Percentiles rank a stretch among this genome's conserved stretches.
phyloP scores from a whole-genome alignment of 2,113 vertebrate species.

The Otolemur garnettii region DNA sequence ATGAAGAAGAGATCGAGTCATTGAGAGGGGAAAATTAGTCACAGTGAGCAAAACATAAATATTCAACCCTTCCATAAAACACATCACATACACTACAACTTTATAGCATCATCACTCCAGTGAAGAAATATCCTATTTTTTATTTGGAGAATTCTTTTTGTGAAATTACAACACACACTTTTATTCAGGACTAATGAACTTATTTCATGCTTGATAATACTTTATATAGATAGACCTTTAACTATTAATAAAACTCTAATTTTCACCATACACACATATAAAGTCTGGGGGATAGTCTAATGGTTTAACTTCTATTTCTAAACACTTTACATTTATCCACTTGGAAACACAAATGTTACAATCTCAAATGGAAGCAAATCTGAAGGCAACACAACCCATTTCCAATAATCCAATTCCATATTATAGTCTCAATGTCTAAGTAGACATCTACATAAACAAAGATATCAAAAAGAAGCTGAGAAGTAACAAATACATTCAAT shows the following conservation, averaged over 20 bases:
- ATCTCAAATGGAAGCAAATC: constrained; percentile 73
- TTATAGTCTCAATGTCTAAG: constrained; percentile 73
- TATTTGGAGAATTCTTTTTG: constrained; percentile 23
- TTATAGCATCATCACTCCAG: not conserved
- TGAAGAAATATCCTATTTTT: constrained; percentile 42
- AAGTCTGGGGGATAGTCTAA: constrained; percentile 62
- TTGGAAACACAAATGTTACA: constrained; percentile 81
- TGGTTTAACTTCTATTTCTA: constrained; percentile 76
- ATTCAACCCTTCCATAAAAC: constrained; percentile 46
- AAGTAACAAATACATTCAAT: constrained; percentile 77
- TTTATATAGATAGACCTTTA: constrained; percentile 55
- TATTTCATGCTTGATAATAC: constrained; percentile 48
- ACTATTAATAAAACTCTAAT: constrained; percentile 57
- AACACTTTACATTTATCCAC: constrained; percentile 78
- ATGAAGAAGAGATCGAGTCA: not conserved
- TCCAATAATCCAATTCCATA: constrained; percentile 77
- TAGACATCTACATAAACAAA: constrained; percentile 81
- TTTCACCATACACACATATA: constrained; percentile 77
- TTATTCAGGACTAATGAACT: constrained; percentile 31
- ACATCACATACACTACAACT: constrained; percentile 33
- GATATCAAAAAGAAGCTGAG: constrained; percentile 70
- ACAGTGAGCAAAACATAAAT: constrained; percentile 37
- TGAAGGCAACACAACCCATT: constrained; percentile 80
- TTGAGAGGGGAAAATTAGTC: constrained; percentile 31
- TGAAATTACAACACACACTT: constrained; percentile 47